Conservation (phyloP, 2,888 invertebrate genomes). For the Leptura quadrifasciata region DNA sequence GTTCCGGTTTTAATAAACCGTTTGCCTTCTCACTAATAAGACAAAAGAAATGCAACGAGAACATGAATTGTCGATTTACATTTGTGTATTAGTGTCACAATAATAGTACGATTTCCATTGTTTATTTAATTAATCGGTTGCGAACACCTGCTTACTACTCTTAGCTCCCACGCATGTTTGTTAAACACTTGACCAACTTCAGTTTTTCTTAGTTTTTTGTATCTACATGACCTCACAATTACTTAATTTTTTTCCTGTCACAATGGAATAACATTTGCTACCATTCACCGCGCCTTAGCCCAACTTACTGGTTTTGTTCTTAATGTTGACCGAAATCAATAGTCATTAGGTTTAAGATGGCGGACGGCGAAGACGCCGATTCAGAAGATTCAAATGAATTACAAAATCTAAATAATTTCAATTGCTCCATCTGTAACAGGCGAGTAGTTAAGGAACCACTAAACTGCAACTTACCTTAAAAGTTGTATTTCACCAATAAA, state of each 20-base stretch:
- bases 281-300: too few species aligned
- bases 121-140: slow-evolving; percentile 60
- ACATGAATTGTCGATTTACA: slow-evolving; percentile 67
- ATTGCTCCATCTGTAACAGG: too few species aligned
- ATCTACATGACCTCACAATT: slow-evolving; percentile 37
- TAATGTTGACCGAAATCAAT: too few species aligned
- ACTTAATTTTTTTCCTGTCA: background rate
- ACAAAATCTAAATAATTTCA: too few species aligned
- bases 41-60: background rate
- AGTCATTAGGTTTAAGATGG: too few species aligned
- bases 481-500: too few species aligned
- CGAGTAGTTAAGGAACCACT: too few species aligned
- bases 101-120: slow-evolving; percentile 67
- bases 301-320: too few species aligned
- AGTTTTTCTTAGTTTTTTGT: slow-evolving; percentile 41
- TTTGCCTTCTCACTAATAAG: slow-evolving; percentile 21
- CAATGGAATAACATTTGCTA: too few species aligned
- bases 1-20: slow-evolving; percentile 29
- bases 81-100: slow-evolving; percentile 65
- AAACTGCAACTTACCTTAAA: too few species aligned
- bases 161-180: slow-evolving; percentile 62
- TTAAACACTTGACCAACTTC: slow-evolving; percentile 58
- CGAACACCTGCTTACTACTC: slow-evolving; percentile 66
- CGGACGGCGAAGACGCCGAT: too few species aligned
- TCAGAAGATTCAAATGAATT: too few species aligned